phyloP scores from a whole-genome alignment of 2,888 invertebrate genomes.

The Monopis laevigella region DNA sequence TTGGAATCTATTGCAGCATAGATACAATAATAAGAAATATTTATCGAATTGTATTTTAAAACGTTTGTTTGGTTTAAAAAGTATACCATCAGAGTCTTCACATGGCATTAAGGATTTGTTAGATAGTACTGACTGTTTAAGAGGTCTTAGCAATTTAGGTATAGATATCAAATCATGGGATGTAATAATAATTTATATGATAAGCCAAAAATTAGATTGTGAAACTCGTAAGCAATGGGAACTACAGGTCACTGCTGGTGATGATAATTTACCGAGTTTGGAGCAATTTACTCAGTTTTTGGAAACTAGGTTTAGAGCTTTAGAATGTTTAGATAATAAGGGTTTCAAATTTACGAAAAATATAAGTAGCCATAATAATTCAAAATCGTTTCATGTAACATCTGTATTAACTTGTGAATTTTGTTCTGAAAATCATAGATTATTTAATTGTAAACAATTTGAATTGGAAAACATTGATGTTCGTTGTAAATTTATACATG shows the following conservation, averaged over 20 bases:
- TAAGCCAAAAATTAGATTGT: background rate
- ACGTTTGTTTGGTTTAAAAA: conserved; percentile 7
- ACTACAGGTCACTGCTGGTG: background rate
- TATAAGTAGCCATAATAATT: background rate
- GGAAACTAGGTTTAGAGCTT: background rate
- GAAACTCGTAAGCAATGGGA: conserved; percentile 1
- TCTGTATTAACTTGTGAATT: background rate
- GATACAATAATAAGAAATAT: conserved; percentile 11
- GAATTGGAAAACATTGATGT: background rate
- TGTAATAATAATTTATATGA: conserved; percentile 1
- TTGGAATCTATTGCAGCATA: conserved; percentile 6
- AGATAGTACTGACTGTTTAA: conserved; percentile 13
- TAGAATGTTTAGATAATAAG: background rate
- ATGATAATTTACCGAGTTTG: background rate
- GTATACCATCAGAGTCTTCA: conserved; percentile 2
- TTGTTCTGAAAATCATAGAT: background rate
- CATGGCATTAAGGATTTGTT: conserved; percentile 9
- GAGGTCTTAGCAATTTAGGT: conserved; percentile 8
- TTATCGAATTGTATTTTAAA: conserved; percentile 12
- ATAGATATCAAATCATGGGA: conserved; percentile 11
- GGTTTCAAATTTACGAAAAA: background rate
- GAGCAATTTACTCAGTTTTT: background rate
- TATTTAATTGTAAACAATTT: background rate
- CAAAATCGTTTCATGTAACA: background rate
- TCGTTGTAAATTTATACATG: background rate